These are phyloP conservation scores for Lacerta bilineata DNA, from an alignment of 2,797 vertebrate species.

Conservation along the genomic window DNA sequence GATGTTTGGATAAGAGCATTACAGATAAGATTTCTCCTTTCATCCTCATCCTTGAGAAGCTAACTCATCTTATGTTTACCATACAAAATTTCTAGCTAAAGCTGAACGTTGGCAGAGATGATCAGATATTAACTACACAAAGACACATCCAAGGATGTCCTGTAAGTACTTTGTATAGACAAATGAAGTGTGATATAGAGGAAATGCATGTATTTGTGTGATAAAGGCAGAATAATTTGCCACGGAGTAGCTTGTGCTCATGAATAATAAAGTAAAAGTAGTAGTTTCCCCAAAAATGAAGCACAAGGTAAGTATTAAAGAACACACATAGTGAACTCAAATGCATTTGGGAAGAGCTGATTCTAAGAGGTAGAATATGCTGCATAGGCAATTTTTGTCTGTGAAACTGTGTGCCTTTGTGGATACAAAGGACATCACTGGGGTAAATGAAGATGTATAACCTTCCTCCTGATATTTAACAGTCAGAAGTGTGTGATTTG, in stretches of 20 bases:
- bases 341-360: not conserved
- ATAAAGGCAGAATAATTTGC: not conserved
- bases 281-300: not conserved
- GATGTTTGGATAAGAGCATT: not conserved
- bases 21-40: not conserved
- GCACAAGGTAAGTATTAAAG: not conserved
- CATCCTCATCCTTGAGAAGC: not conserved
- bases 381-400: not conserved
- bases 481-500: not conserved
- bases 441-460: not conserved
- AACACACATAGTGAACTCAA: not conserved
- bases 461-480: not conserved
- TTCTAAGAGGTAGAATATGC: not conserved
- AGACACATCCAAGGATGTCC: constrained; percentile 84
- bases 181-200: not conserved
- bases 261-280: not conserved
- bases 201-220: not conserved
- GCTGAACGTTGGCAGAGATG: constrained; percentile 74
- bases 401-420: not conserved
- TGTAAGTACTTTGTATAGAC: constrained; percentile 76
- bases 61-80: not conserved
- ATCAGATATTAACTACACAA: constrained; percentile 81
- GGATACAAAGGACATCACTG: not conserved
- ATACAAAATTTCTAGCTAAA: constrained; percentile 81
- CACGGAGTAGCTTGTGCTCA: not conserved